Evolutionary conservation across 2,888 invertebrate species (phyloP).

Genomic region (Noctuana brunneofusca): DNA sequence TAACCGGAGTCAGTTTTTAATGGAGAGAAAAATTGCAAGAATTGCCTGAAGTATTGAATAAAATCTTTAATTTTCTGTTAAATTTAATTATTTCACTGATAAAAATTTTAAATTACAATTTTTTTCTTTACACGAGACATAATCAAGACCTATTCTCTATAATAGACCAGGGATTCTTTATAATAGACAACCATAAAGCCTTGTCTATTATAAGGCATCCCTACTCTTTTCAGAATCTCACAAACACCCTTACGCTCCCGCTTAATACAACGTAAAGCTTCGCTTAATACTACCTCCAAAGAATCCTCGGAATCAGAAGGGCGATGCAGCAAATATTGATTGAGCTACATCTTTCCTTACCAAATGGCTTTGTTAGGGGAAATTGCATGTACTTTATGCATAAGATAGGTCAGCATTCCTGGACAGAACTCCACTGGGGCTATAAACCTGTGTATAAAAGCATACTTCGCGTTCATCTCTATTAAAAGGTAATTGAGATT

Average conservation of each 20-base stretch:
- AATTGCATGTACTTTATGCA: conserved; percentile 18
- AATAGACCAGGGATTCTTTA: too few species aligned
- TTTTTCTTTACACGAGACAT: not conserved
- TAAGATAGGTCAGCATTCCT: conserved; percentile 28
- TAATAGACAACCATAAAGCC: not conserved
- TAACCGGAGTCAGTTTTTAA: too few species aligned
- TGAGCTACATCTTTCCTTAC: conserved; percentile 18
- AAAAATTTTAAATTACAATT: too few species aligned
- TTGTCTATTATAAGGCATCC: not conserved
- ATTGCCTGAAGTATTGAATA: too few species aligned
- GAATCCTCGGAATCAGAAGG: conserved; percentile 40
- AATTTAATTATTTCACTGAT: too few species aligned
- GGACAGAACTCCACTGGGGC: conserved; percentile 27
- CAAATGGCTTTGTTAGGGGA: conserved; percentile 18
- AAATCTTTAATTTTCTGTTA: too few species aligned
- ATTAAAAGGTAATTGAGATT: conserved; percentile 48
- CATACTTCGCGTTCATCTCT: conserved; percentile 35
- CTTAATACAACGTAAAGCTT: conserved; percentile 43
- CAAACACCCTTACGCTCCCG: conserved; percentile 27
- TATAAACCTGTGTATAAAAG: conserved; percentile 17
- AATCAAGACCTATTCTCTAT: not conserved
- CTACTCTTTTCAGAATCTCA: not conserved
- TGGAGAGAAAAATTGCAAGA: too few species aligned
- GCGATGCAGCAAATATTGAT: conserved; percentile 34
- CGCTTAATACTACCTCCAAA: conserved; percentile 38